Conservation (phyloP, 2,797 vertebrate species). For the Clarias laeviceps region DNA sequence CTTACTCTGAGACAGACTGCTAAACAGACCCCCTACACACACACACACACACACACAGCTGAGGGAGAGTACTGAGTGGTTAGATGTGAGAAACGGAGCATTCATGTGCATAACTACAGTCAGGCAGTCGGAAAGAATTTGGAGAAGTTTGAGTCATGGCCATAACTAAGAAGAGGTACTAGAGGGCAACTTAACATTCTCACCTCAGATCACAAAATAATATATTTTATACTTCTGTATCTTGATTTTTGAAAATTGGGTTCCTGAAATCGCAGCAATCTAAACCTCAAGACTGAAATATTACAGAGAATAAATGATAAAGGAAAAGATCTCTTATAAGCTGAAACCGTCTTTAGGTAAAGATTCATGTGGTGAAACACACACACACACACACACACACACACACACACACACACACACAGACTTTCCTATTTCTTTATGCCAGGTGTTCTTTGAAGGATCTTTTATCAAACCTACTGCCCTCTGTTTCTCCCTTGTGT, state of each 20-base stretch:
- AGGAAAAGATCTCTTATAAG: not conserved
- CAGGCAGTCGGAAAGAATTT: not conserved
- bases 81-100: not conserved
- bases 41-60: constrained; percentile 3
- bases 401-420: constrained; percentile 16
- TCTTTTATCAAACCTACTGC: constrained; percentile 6
- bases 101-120: not conserved
- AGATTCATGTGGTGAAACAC: not conserved
- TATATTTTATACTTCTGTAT: not conserved
- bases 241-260: not conserved
- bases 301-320: not conserved
- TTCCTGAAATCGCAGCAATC: not conserved
- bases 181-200: not conserved
- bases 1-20: not conserved
- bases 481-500: constrained; percentile 37
- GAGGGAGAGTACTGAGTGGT: not conserved
- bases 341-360: not conserved
- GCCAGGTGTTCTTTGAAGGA: constrained; percentile 32
- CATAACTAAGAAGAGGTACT: not conserved
- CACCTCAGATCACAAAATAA: not conserved
- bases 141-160: not conserved
- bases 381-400: not conserved
- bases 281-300: not conserved
- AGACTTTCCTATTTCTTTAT: constrained; percentile 21
- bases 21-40: constrained; percentile 10